Evolutionary conservation across 2,797 vertebrate genomes (phyloP).

Genomic region (Peromyscus melanophrys): DNA sequence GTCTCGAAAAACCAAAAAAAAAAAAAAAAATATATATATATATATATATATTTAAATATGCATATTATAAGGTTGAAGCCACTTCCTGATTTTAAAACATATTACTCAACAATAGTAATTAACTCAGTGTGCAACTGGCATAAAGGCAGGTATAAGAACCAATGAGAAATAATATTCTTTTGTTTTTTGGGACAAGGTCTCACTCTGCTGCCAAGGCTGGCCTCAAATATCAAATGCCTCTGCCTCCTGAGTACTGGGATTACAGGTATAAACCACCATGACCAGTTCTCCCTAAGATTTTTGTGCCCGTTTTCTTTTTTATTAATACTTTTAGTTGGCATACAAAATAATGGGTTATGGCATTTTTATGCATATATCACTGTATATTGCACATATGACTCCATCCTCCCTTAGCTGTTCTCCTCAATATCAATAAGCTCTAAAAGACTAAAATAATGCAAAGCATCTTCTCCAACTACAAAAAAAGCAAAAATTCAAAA

Average conservation of each 20-base stretch:
- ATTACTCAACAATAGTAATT: background rate
- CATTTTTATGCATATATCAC: background rate
- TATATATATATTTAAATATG: conserved; percentile 27
- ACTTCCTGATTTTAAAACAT: background rate
- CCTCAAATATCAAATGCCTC: background rate
- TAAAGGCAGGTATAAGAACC: background rate
- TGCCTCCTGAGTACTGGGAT: background rate
- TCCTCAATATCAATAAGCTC: background rate
- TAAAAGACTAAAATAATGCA: conserved; percentile 5
- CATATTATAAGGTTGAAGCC: conserved; percentile 10
- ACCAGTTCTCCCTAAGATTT: background rate
- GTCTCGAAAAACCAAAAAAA: no score
- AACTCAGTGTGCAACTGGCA: background rate
- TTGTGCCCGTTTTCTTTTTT: background rate
- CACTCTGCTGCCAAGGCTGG: background rate
- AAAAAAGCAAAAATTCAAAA: conserved; percentile 12
- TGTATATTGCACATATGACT: background rate
- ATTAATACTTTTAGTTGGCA: background rate
- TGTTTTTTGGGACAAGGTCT: background rate
- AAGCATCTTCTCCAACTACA: background rate
- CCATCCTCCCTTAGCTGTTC: background rate
- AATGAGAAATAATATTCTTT: background rate
- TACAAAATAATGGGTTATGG: background rate
- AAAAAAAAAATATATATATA: no score
- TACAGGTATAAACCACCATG: background rate